Base-by-base conservation (phyloP, 2,888 invertebrate genomes). In the Stramonita haemastoma region DNA sequence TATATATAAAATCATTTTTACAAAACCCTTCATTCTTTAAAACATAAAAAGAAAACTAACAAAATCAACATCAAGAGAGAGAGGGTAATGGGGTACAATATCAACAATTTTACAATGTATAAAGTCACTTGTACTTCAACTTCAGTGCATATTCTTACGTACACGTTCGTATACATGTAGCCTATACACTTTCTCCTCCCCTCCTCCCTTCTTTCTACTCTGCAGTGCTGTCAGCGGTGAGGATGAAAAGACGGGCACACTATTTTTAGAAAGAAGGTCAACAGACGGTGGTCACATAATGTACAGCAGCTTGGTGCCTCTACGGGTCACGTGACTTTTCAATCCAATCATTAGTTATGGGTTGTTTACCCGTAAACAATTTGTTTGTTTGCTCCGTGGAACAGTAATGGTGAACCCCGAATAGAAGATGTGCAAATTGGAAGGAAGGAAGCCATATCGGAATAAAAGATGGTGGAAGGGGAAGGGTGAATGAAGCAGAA, bases 321-420 rank as follows among this genome's bases (percentile, higher is more conserved):
- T 87, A 85, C 92, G 91, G 91, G 92, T 93, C 94, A 94, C 93
- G 94, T 94, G 94, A 93, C 92, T 90, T 92, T 92, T 92, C 92
- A 94, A 94, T 92, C 93, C 94, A 94, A 93, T 93, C 94, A 93
- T 92, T 93, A 93, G 91, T 93, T 92, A 92, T 92, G 91, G 91
- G 92, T 93, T 94, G 94, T 94, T 94, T 94, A 94, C 93, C 93
- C 91, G 93, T 94, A 93, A 94, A 94, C 93, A 94, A 94, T 91
- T 94, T 94, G 93, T 94, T 94, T 94, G 93, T 94, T 94, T 94
- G 94, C 94, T 93, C 94, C 94, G 90, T 94, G 94, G 92, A 92
- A 91, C 92, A 92, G 92, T 91, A 93, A 91, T 90, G 93, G 94
- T 93, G 93, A 94, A 93, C 94, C 94, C 94, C 94, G 90, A 93